phyloP scores from a whole-genome alignment of 1,140 invertebrate genomes.

The Platyura marginata region DNA sequence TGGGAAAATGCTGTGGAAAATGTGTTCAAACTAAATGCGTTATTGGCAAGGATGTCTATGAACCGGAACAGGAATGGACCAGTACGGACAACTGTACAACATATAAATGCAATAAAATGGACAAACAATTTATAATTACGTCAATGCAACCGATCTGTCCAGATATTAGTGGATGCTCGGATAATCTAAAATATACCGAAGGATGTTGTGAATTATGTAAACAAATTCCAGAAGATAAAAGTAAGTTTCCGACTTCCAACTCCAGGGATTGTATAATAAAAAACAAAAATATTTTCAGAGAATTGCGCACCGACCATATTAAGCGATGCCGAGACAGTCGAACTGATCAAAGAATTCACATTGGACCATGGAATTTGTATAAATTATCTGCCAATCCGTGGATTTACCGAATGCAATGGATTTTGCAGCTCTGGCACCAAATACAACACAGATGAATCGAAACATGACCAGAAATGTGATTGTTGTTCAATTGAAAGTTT shows the following conservation, averaged over 20 bases:
- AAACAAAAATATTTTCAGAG: conserved; percentile 16
- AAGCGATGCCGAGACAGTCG: conserved; percentile 29
- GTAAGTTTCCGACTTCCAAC: conserved; percentile 17
- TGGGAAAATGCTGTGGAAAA: conserved; percentile 43
- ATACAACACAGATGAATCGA: conserved; percentile 36
- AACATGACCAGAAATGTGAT: conserved; percentile 19
- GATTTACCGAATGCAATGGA: conserved; percentile 44
- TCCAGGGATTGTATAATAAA: not conserved
- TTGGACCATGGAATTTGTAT: conserved; percentile 34
- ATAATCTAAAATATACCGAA: conserved; percentile 31
- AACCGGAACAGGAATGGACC: conserved; percentile 34
- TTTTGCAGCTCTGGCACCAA: conserved; percentile 40
- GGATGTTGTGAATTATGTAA: conserved; percentile 50
- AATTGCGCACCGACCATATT: conserved; percentile 33
- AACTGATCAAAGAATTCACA: conserved; percentile 27
- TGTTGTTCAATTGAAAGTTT: conserved; percentile 19
- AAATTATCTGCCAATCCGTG: conserved; percentile 33
- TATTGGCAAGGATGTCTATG: conserved; percentile 31
- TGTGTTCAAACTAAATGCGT: conserved; percentile 47
- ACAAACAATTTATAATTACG: conserved; percentile 30
- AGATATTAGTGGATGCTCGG: conserved; percentile 35
- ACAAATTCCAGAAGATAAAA: conserved; percentile 23
- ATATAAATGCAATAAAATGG: conserved; percentile 29
- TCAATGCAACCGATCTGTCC: conserved; percentile 35
- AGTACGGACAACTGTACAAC: conserved; percentile 47